Evolutionary conservation across 2,113 vertebrate species (phyloP).

Genomic region (Phaethornis superciliosus): DNA sequence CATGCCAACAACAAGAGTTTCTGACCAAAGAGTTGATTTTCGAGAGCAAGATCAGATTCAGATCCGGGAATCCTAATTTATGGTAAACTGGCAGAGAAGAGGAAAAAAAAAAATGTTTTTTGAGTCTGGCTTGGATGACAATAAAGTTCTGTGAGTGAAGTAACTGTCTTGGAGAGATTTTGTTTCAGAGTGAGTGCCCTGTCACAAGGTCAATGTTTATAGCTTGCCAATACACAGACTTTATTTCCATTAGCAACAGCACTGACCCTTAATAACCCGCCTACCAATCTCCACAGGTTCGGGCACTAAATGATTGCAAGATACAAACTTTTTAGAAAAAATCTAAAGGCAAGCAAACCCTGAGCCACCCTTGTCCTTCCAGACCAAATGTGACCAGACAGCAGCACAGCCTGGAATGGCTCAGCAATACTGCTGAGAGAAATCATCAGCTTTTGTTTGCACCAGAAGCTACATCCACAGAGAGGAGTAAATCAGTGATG

Average conservation of each 20-base stretch:
- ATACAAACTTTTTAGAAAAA: background rate
- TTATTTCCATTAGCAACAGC: conserved; percentile 39
- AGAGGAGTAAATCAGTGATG: conserved; percentile 14
- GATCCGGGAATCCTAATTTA: conserved; percentile 11
- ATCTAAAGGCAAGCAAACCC: background rate
- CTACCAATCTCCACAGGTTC: background rate
- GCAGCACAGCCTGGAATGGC: background rate
- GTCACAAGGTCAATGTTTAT: conserved; percentile 17
- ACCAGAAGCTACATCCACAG: background rate
- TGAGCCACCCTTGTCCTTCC: background rate
- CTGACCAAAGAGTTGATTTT: conserved; percentile 2
- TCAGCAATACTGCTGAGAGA: background rate
- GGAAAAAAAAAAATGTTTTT: background rate
- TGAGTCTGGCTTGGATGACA: conserved; percentile 9
- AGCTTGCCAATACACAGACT: background rate
- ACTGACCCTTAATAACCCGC: background rate
- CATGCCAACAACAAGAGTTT: conserved; percentile 1
- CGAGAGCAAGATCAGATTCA: conserved; percentile 6
- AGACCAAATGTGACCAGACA: background rate
- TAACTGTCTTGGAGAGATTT: conserved; percentile 26
- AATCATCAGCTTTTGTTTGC: background rate
- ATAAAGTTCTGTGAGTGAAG: conserved; percentile 11
- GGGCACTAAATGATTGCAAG: background rate
- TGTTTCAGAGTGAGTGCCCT: conserved; percentile 25
- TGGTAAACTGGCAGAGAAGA: background rate